These are phyloP conservation scores for Homalodisca vitripennis DNA, from an alignment of 1,140 invertebrate genomes.

Conservation along the genomic window DNA sequence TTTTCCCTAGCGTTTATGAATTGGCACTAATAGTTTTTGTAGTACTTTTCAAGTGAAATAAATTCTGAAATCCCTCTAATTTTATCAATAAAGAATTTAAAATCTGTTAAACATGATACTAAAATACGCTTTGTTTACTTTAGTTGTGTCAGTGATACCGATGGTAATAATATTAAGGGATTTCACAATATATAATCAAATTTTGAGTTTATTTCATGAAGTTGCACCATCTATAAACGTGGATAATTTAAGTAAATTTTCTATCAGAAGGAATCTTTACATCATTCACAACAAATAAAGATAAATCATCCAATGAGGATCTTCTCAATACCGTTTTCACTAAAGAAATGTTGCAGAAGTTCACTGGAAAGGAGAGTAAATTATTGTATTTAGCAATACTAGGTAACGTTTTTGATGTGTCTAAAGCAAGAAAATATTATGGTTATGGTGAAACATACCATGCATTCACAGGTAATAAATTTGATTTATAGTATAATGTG, in stretches of 20 bases:
- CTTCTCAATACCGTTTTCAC: constrained; percentile 49
- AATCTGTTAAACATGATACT: constrained; percentile 19
- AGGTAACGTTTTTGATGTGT: constrained; percentile 84
- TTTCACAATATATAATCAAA: background rate
- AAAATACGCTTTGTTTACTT: constrained; percentile 21
- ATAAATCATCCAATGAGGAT: background rate
- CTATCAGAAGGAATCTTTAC: background rate
- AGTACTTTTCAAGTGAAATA: no score
- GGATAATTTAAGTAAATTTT: background rate
- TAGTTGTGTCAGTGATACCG: background rate
- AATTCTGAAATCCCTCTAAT: no score
- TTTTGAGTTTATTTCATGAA: background rate
- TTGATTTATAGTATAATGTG: no score
- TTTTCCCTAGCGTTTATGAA: no score
- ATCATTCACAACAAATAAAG: background rate
- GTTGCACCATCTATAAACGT: background rate
- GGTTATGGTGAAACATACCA: constrained; percentile 70
- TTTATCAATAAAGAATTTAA: no score
- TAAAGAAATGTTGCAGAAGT: constrained; percentile 55
- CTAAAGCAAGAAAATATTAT: constrained; percentile 72
- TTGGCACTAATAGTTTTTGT: no score
- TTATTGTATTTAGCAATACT: constrained; percentile 75
- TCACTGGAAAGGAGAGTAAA: constrained; percentile 54
- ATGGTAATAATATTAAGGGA: background rate
- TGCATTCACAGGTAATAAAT: constrained; percentile 63